Evolutionary conservation across 2,113 vertebrate species (phyloP).

Genomic region (Agelaius phoeniceus): DNA sequence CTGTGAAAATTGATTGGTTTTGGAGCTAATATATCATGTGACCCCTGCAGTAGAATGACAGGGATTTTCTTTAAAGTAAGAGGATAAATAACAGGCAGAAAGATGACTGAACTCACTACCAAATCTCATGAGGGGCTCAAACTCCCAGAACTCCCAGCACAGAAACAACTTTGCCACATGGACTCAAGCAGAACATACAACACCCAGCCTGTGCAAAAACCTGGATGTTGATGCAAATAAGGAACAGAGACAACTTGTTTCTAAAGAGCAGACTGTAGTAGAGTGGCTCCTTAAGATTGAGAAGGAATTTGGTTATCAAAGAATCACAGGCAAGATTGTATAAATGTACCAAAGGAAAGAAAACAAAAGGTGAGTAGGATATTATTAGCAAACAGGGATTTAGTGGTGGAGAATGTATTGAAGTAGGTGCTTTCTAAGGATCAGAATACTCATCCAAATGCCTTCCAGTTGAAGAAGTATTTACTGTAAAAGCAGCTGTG

Average conservation of each 20-base stretch:
- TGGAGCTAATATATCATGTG: not conserved
- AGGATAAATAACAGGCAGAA: not conserved
- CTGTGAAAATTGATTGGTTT: not conserved
- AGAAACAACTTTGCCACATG: not conserved
- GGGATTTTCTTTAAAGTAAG: not conserved
- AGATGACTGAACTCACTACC: not conserved
- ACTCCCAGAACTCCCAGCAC: not conserved
- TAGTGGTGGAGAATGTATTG: not conserved
- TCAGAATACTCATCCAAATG: not conserved
- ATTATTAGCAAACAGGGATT: conserved; percentile 13
- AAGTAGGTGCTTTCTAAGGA: conserved; percentile 6
- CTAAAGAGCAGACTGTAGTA: not conserved
- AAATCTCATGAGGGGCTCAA: not conserved
- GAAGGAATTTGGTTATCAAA: conserved; percentile 27
- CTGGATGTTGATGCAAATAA: not conserved
- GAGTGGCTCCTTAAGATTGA: not conserved
- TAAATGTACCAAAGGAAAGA: not conserved
- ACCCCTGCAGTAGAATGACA: not conserved
- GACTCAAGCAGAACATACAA: not conserved
- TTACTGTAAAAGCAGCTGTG: not conserved
- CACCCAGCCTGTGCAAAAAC: not conserved
- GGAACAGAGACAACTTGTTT: not conserved
- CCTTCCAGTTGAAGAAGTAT: not conserved
- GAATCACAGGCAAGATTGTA: not conserved
- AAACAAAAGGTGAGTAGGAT: not conserved